phyloP scores from a whole-genome alignment of 2,888 invertebrate species.

The Lasioglossum pauxillum region DNA sequence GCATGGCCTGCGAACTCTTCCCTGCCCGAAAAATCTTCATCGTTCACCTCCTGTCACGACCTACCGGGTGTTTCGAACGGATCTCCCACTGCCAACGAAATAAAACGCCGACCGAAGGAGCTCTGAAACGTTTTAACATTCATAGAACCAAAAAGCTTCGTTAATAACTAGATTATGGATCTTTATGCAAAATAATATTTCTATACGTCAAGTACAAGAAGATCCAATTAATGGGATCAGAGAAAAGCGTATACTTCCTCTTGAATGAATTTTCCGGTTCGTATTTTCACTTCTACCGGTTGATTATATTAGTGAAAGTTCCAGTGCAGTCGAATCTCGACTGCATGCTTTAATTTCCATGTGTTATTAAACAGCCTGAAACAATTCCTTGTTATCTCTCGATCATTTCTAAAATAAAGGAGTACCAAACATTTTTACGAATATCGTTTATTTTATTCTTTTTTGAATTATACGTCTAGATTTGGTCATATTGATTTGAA shows the following conservation, averaged over 20 bases:
- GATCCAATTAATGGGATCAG: neutral
- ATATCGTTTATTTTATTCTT: neutral
- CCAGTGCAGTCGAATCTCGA: constrained; percentile 2
- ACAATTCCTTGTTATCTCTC: neutral
- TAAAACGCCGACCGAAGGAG: neutral
- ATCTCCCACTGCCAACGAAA: neutral
- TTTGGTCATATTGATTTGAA: too few species aligned
- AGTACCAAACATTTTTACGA: neutral
- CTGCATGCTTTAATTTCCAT: constrained; percentile 5
- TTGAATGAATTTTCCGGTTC: constrained; percentile 18
- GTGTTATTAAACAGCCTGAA: neutral
- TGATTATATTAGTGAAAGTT: constrained; percentile 36
- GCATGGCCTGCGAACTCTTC: constrained; percentile 30
- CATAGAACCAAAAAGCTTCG: too few species aligned
- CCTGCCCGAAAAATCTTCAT: neutral
- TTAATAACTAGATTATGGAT: neutral
- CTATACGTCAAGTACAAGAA: neutral
- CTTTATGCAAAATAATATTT: neutral
- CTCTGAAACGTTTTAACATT: neutral
- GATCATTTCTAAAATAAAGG: neutral
- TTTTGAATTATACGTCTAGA: too few species aligned
- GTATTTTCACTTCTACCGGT: neutral
- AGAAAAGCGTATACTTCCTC: neutral
- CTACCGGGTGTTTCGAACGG: neutral
- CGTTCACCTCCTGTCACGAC: neutral